Base-by-base conservation (phyloP, 2,797 vertebrate species). In the Mycteria americana region DNA sequence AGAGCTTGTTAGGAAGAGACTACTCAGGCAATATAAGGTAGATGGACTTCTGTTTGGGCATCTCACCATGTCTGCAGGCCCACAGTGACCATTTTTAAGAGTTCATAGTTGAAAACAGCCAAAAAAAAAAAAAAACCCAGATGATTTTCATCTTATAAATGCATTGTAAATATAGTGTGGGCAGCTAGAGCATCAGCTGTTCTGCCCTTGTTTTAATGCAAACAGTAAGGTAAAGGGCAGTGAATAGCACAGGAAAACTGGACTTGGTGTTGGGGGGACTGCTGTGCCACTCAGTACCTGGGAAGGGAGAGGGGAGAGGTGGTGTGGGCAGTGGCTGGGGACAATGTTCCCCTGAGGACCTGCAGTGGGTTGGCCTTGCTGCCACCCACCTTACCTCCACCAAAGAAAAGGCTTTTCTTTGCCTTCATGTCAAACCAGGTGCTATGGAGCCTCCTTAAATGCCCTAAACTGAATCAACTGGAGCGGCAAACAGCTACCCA, bases 351-450 rank as follows among this genome's bases (percentile, higher is more conserved):
- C 65, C 48, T n/a, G 21, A 41, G 57, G 17, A 83, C 13, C 13
- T 3, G 13, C 0, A 9, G 10, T 19, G 22, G 11, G 10, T 21
- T 46, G 30, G 50, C 30, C 41, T 41, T 1, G 0, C 8, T 48
- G 9, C 5, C 21, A 22, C 33, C 17, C 8, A 6, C 16, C 30
- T 7, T 15, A 37, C 6, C 15, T 76, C 33, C 57, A 68, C 10
- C 63, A 43, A 43, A 78, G 27, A 18, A 51, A 82, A 72, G 1
- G 35, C 2, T 79, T 81, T 74, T 35, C 30, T 81, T 41, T 88
- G 53, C 37, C 46, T 65, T 89, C 24, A 2, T 11, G 10, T 35
- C 64, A 85, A 88, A 51, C 8, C 28, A 63, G 51, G 51, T 46
- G 53, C 56, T 59, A 1, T 2, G 28, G 1, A 69, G 27, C 27